Evolutionary conservation across 2,113 vertebrate genomes (phyloP), one percentile per base, ranked within the genome.

Genomic region (Dissostichus mawsoni): DNA sequence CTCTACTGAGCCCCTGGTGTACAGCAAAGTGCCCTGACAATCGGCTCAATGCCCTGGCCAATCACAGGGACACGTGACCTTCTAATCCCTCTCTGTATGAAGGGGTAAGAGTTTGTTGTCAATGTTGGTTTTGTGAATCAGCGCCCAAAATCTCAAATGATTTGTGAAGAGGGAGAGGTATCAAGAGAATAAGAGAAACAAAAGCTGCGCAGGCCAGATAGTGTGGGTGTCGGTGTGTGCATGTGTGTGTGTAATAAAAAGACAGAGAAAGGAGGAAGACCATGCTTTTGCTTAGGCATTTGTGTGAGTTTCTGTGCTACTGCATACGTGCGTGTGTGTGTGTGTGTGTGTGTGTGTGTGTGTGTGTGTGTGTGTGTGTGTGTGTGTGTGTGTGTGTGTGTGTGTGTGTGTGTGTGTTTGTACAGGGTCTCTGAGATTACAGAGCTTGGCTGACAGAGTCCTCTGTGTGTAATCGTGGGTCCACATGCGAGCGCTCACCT

Each of bases 21-120:
- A 95, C 92, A 94, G 90, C 87, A 95, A 94, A 91, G 92, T 94
- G 92, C 92, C 94, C 93, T 92, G 94, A 95, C 95, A 97, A 96
- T 96, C 95, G 95, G 96, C 96, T 98, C 96, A 97, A 96, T 96
- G 96, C 95, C 94, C 90, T 91, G 94, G 93, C 96, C 95, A 97
- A 97, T 97, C 95, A 97, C 94, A 96, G 93, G 92, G 94, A 95
- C 97, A 98, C 92, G 93, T 96, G 96, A 96, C 95, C 96, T 93
- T 91, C 93, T 97, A 98, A 99, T 98, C 97, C 94, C 92, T 94
- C 95, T 96, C 96, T 97, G 94, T 96, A 94, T 95, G 95, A 94
- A 93, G 94, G 50, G 93, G 93, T 93, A 96, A 96, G 95, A 95
- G 95, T 95, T 90, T 95, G 94, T 96, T 96, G 96, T 96, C 93